Evolutionary conservation across 2,113 vertebrate genomes (phyloP).

Genomic region (Thoracochromis brauschi): DNA sequence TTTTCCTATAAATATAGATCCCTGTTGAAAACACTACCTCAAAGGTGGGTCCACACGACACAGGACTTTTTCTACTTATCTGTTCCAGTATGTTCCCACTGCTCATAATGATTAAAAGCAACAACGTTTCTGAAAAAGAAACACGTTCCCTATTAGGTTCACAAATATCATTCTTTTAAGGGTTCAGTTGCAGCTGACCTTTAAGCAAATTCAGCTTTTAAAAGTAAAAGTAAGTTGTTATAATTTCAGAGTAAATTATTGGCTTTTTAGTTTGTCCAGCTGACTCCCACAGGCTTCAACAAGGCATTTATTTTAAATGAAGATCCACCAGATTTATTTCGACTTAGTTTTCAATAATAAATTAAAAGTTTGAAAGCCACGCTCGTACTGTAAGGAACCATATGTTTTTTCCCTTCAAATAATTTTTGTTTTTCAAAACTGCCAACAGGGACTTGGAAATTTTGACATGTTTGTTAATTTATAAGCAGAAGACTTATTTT

Average conservation of each 20-base stretch:
- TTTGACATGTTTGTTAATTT: neutral
- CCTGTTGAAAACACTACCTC: neutral
- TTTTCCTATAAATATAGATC: neutral
- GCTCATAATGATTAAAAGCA: neutral
- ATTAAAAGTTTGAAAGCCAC: neutral
- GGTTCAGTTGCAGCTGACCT: neutral
- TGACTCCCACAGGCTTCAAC: neutral
- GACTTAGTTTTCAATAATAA: neutral
- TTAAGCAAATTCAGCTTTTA: neutral
- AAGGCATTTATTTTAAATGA: neutral
- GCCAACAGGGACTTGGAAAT: neutral
- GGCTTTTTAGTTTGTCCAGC: neutral
- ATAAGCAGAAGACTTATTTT: neutral
- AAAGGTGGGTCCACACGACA: neutral
- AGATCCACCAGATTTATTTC: neutral
- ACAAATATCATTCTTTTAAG: neutral
- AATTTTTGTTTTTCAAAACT: neutral
- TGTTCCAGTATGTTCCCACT: neutral
- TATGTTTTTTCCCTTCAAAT: neutral
- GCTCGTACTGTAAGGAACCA: neutral
- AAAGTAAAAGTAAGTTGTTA: neutral
- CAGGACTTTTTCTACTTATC: neutral
- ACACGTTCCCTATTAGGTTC: neutral
- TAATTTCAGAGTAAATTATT: neutral
- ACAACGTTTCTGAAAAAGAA: neutral